Evolutionary conservation across 2,888 invertebrate species (phyloP).

Genomic region (Octonoba sinensis): DNA sequence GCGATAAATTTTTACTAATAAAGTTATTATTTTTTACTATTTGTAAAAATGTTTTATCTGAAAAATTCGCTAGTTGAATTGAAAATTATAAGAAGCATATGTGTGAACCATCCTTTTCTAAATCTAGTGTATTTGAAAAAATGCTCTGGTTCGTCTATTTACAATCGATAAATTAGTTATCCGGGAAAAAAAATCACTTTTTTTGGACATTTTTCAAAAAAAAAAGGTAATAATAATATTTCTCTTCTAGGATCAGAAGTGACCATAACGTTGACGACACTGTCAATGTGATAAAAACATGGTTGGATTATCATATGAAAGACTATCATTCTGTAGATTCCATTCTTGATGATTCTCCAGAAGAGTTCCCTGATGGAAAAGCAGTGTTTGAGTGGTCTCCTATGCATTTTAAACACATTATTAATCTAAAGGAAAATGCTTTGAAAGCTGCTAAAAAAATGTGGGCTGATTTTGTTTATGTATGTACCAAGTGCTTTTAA

Average conservation of each 20-base stretch:
- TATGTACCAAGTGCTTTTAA: no score
- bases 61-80: no score
- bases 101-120: no score
- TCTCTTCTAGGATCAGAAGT: constrained; percentile 81
- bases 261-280: constrained; percentile 89
- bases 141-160: no score
- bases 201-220: no score
- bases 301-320: constrained; percentile 77
- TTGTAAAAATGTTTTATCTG: no score
- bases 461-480: constrained; percentile 90
- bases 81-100: no score
- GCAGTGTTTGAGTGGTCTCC: constrained; percentile 80
- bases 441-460: constrained; percentile 79
- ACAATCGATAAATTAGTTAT: no score
- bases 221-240: not conserved
- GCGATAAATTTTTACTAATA: no score
- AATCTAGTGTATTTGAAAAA: no score
- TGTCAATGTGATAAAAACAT: constrained; percentile 79
- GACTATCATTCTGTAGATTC: constrained; percentile 82
- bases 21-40: no score
- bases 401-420: constrained; percentile 83
- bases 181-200: no score
- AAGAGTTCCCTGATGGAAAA: constrained; percentile 75
- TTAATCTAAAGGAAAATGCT: constrained; percentile 82
- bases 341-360: constrained; percentile 74